A percentile compares a stretch with the other conserved stretches of the same genome.
These are phyloP conservation scores for Pampus argenteus DNA, from an alignment of 2,797 vertebrate species.

Conservation along the genomic window DNA sequence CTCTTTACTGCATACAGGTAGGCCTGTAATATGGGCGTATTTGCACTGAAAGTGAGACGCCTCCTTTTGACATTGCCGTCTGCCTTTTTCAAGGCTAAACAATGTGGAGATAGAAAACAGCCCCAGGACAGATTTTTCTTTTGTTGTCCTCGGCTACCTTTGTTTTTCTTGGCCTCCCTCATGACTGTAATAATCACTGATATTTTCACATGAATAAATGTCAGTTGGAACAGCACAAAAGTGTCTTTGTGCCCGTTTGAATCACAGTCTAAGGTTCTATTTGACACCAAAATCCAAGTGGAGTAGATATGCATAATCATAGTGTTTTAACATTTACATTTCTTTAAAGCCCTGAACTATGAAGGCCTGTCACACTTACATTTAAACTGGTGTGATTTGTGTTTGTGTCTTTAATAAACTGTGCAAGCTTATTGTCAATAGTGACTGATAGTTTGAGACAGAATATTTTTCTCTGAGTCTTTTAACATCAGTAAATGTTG, in stretches of 20 bases:
- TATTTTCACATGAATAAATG: conserved; percentile 19
- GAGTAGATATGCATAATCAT: no score
- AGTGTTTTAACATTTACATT: no score
- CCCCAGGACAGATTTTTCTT: conserved; percentile 17
- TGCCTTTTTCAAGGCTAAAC: conserved; percentile 26
- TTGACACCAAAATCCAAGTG: no score
- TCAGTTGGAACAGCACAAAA: neutral
- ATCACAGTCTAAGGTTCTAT: neutral
- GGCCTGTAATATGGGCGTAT: conserved; percentile 12
- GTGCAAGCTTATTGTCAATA: no score
- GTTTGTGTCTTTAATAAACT: no score
- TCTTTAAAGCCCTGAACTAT: no score
- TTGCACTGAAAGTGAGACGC: conserved; percentile 20
- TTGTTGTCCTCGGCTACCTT: neutral
- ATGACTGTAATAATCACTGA: neutral
- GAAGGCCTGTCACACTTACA: no score
- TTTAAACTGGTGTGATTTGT: no score
- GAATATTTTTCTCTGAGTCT: no score
- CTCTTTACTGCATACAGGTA: conserved; percentile 25
- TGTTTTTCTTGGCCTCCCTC: neutral
- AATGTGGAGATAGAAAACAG: conserved; percentile 19
- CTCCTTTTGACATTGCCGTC: conserved; percentile 23
- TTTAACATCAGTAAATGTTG: no score
- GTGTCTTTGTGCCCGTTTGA: neutral
- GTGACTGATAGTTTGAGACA: no score